Conservation (phyloP, 1,140 invertebrate species). For the Pseudomyrmex concolor region DNA sequence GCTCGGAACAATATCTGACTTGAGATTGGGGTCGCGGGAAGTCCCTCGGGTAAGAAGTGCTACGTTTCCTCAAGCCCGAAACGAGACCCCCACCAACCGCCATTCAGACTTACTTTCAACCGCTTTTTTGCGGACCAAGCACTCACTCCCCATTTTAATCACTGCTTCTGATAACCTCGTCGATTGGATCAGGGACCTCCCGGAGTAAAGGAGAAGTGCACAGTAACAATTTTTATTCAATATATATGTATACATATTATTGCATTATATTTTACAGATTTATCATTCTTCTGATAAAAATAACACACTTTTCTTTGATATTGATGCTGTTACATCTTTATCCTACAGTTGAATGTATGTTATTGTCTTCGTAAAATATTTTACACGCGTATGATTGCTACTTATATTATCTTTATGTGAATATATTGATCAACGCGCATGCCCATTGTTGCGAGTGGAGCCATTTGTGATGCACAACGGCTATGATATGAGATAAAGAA, state of each 20-base stretch:
- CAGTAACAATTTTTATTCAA: constrained; percentile 29
- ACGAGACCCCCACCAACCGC: constrained; percentile 71
- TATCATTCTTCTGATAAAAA: background rate
- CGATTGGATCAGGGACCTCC: constrained; percentile 77
- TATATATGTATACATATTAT: constrained; percentile 4
- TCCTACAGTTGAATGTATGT: too few relatives aligned
- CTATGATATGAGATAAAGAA: constrained; percentile 4
- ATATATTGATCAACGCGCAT: constrained; percentile 7
- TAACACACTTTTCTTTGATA: background rate
- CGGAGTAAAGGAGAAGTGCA: constrained; percentile 56
- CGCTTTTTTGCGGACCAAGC: constrained; percentile 72
- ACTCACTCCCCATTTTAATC: constrained; percentile 78
- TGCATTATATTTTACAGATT: background rate
- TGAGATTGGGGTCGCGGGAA: constrained; percentile 79
- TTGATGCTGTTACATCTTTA: too few relatives aligned
- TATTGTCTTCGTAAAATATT: too few relatives aligned
- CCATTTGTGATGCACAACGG: constrained; percentile 12
- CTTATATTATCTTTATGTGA: background rate
- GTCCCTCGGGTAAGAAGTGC: constrained; percentile 80
- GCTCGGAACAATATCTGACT: constrained; percentile 82
- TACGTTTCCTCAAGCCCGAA: constrained; percentile 78
- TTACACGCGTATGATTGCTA: background rate
- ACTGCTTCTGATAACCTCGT: constrained; percentile 75
- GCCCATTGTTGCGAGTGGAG: background rate
- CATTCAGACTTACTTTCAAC: constrained; percentile 72